Conservation (phyloP, 2,113 vertebrate genomes). For the Trichechus manatus region DNA sequence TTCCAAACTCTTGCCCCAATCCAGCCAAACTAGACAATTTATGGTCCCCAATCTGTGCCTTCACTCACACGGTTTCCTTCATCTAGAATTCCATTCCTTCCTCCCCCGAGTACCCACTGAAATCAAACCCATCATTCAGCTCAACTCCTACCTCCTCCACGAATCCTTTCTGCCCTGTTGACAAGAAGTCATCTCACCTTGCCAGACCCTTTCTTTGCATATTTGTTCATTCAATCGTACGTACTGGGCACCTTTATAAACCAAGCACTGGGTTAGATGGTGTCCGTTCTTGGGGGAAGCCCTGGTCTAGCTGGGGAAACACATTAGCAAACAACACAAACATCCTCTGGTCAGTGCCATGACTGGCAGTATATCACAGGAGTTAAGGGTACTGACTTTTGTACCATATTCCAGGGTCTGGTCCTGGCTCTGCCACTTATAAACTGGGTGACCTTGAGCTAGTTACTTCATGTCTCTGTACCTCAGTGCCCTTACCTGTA, state of each 20-base stretch:
- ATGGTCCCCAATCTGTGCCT: background rate
- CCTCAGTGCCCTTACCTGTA: too few relatives aligned
- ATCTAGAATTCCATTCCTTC: background rate
- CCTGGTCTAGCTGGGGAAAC: background rate
- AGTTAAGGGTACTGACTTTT: too few relatives aligned
- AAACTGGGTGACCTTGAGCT: background rate
- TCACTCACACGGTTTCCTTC: background rate
- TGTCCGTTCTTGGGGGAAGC: background rate
- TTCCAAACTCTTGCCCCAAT: background rate
- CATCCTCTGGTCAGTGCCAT: background rate
- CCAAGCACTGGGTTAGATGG: background rate
- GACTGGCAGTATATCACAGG: background rate
- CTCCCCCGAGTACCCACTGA: background rate
- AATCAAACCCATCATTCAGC: background rate
- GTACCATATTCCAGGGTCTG: background rate
- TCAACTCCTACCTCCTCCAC: background rate
- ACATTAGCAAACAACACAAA: background rate
- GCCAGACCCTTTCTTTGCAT: background rate
- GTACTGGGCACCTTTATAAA: background rate
- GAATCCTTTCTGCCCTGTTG: background rate
- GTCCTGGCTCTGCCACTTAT: background rate
- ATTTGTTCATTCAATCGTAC: background rate
- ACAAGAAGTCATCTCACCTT: background rate
- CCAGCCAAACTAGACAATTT: background rate
- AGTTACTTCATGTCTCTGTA: too few relatives aligned